phyloP scores from a whole-genome alignment of 2,797 vertebrate species.

The Serranus cabrilla region DNA sequence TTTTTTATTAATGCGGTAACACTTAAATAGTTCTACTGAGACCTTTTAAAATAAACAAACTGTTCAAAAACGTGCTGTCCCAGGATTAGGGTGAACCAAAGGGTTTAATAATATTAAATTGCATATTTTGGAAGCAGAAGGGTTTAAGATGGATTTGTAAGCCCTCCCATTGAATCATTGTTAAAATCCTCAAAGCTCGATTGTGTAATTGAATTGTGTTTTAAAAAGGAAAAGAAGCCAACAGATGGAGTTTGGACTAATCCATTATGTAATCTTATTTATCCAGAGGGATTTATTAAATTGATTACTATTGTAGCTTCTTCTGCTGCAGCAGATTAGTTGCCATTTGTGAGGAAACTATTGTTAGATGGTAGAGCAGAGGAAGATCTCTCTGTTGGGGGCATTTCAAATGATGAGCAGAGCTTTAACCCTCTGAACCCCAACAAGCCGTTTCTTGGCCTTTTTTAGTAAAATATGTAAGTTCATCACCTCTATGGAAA shows the following conservation, averaged over 20 bases:
- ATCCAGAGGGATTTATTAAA: slow-evolving; percentile 4
- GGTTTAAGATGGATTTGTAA: not conserved
- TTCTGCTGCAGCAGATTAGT: not conserved
- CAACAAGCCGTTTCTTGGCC: no score
- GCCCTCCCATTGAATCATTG: not conserved
- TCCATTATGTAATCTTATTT: slow-evolving; percentile 11
- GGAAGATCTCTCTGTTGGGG: no score
- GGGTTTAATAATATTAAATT: not conserved
- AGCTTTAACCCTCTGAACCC: no score
- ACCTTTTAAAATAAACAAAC: not conserved
- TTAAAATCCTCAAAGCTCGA: not conserved
- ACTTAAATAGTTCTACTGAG: not conserved
- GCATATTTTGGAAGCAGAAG: not conserved
- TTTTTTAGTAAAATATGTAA: no score
- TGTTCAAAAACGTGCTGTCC: not conserved
- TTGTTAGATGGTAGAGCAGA: no score
- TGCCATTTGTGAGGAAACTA: not conserved
- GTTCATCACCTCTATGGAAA: no score
- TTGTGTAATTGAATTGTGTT: slow-evolving; percentile 6
- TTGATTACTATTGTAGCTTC: slow-evolving; percentile 6
- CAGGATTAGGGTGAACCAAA: no score
- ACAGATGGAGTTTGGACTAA: slow-evolving; percentile 30
- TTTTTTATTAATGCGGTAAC: not conserved
- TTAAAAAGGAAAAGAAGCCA: slow-evolving; percentile 8
- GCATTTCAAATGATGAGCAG: no score